Evolutionary conservation across 1,140 invertebrate species (phyloP).

Genomic region (Neuroterus valhalla): DNA sequence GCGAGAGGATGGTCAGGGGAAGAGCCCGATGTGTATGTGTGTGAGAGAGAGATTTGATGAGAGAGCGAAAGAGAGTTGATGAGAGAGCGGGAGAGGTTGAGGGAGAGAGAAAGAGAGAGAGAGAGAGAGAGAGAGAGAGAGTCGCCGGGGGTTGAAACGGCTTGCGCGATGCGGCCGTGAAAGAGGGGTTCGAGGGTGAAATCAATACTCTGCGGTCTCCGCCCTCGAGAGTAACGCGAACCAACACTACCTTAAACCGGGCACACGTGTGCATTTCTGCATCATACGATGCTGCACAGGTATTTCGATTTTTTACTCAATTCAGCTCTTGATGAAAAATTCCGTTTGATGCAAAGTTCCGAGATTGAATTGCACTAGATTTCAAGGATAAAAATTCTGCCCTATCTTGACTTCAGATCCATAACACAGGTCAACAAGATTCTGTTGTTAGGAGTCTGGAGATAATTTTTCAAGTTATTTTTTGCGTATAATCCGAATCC

Average conservation of each 20-base stretch:
- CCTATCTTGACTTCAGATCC: too few species aligned
- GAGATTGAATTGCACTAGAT: too few species aligned
- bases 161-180: slow-evolving; percentile 50
- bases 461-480: too few species aligned
- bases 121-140: slow-evolving; percentile 32
- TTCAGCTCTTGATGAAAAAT: too few species aligned
- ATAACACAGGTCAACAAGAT: too few species aligned
- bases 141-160: slow-evolving; percentile 47
- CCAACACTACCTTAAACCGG: slow-evolving; percentile 57
- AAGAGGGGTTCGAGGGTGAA: slow-evolving; percentile 60
- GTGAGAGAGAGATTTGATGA: slow-evolving; percentile 53
- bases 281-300: not conserved
- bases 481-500: too few species aligned
- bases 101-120: slow-evolving; percentile 25
- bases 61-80: too few species aligned
- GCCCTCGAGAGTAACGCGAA: slow-evolving; percentile 68
- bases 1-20: slow-evolving; percentile 24
- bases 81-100: slow-evolving; percentile 35
- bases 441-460: too few species aligned
- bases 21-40: slow-evolving; percentile 46
- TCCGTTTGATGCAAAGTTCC: too few species aligned
- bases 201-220: slow-evolving; percentile 74
- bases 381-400: too few species aligned
- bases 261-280: not conserved
- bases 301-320: too few species aligned